Conservation (phyloP, 2,888 invertebrate genomes). For the Branchellion lobata region DNA sequence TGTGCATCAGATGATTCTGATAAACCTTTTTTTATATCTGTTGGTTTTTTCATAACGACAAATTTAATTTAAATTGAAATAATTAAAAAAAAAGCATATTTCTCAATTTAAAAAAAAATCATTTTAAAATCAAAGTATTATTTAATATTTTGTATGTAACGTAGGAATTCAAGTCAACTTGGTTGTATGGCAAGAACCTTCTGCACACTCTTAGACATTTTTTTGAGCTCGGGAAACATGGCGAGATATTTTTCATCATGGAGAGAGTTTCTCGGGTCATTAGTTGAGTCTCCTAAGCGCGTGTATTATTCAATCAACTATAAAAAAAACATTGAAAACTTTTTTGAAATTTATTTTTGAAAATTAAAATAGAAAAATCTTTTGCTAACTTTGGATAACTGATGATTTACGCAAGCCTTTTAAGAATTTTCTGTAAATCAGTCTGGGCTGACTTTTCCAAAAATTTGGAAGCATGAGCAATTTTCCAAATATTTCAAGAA, state of each 20-base stretch:
- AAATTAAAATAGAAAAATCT: not conserved
- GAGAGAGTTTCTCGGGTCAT: not conserved
- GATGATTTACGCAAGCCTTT: too few relatives aligned
- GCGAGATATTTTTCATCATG: not conserved
- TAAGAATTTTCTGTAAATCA: too few relatives aligned
- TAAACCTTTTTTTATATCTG: not conserved
- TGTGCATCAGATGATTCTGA: slow-evolving; percentile 64
- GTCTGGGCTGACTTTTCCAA: too few relatives aligned
- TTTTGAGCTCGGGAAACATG: not conserved
- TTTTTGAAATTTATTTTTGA: not conserved
- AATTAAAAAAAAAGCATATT: not conserved
- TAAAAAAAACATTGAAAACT: not conserved
- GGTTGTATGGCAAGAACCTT: slow-evolving; percentile 3
- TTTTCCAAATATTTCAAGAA: too few relatives aligned
- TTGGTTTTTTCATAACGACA: not conserved
- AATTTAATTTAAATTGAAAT: too few relatives aligned
- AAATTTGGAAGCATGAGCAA: too few relatives aligned
- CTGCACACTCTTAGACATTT: not conserved
- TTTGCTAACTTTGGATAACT: not conserved
- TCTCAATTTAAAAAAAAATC: too few relatives aligned
- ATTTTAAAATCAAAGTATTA: too few relatives aligned
- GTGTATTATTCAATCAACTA: not conserved
- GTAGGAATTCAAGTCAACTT: not conserved
- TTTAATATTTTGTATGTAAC: too few relatives aligned
- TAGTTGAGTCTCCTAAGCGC: not conserved